These are phyloP conservation scores for Passerculus sandwichensis DNA, from an alignment of 2,797 vertebrate genomes.

Conservation along the genomic window DNA sequence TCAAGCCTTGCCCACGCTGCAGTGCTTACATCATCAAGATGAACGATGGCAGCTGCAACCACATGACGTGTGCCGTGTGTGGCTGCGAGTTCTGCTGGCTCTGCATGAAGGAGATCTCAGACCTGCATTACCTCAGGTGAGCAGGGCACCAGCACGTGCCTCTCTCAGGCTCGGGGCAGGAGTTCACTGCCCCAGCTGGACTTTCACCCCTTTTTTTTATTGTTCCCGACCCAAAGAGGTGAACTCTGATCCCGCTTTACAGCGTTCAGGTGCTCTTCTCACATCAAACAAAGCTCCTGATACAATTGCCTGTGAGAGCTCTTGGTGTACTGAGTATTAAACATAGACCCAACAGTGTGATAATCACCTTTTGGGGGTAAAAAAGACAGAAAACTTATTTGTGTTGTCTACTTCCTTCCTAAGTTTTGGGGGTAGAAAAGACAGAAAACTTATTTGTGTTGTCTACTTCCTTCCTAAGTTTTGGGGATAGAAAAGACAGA, in stretches of 20 bases:
- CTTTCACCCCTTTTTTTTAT: neutral
- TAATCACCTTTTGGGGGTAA: neutral
- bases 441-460: neutral
- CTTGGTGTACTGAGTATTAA: neutral
- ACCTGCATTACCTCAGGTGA: slow-evolving; percentile 99
- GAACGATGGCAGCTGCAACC: slow-evolving; percentile 99
- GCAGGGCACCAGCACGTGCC: neutral
- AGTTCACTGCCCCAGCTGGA: rapidly evolving
- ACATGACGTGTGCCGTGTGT: slow-evolving; percentile 98
- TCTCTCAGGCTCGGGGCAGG: rapidly evolving
- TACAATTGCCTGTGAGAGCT: neutral
- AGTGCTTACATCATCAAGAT: slow-evolving; percentile 99
- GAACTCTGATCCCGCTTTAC: neutral
- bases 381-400: neutral
- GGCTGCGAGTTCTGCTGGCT: slow-evolving; percentile 99
- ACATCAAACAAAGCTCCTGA: neutral
- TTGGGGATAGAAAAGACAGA: rapidly evolving
- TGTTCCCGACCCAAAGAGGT: neutral
- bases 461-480: neutral
- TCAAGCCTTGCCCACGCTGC: slow-evolving; percentile 97
- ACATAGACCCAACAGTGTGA: neutral
- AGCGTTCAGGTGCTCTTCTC: neutral
- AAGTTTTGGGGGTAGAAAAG: rapidly evolving
- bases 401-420: neutral
- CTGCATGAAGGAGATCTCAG: slow-evolving; percentile 99